Conservation (phyloP, 2,888 invertebrate species). For the Myopa tessellatipennis region DNA sequence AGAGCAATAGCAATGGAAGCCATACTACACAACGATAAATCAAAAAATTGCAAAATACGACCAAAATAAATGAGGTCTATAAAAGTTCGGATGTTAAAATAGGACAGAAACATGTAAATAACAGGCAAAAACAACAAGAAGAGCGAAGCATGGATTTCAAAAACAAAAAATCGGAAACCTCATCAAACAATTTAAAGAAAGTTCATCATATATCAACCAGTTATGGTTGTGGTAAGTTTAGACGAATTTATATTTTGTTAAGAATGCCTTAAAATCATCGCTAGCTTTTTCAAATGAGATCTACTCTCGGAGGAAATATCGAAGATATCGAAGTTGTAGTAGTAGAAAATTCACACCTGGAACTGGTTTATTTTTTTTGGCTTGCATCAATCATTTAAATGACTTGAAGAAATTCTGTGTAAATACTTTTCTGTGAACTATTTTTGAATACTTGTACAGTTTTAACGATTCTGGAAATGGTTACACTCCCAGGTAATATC, state of each 20-base stretch:
- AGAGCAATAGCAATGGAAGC: background rate
- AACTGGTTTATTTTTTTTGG: conserved; percentile 49
- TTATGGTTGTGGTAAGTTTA: conserved; percentile 41
- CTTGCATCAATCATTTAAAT: conserved; percentile 47
- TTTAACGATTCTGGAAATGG: conserved; percentile 42
- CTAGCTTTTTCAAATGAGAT: conserved; percentile 42
- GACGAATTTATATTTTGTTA: background rate
- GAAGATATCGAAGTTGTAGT: conserved; percentile 47
- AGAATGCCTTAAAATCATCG: background rate
- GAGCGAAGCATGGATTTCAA: background rate
- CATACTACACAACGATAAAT: conserved; percentile 2
- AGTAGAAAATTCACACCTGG: conserved; percentile 49
- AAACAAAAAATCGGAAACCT: background rate
- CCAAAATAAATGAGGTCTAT: background rate
- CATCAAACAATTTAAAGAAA: background rate
- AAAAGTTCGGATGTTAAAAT: background rate
- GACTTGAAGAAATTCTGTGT: conserved; percentile 45
- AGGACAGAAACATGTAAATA: background rate
- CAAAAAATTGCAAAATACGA: conserved; percentile 38
- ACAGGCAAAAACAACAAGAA: background rate
- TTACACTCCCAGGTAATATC: conserved; percentile 52
- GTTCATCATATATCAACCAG: conserved; percentile 16
- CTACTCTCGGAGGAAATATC: conserved; percentile 38
- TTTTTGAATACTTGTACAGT: conserved; percentile 46
- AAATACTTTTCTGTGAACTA: background rate